Percentiles rank a stretch among this genome's conserved stretches.
These are phyloP conservation scores for Drosophila koepferae DNA, from an alignment of 2,888 invertebrate genomes.

Conservation along the genomic window DNA sequence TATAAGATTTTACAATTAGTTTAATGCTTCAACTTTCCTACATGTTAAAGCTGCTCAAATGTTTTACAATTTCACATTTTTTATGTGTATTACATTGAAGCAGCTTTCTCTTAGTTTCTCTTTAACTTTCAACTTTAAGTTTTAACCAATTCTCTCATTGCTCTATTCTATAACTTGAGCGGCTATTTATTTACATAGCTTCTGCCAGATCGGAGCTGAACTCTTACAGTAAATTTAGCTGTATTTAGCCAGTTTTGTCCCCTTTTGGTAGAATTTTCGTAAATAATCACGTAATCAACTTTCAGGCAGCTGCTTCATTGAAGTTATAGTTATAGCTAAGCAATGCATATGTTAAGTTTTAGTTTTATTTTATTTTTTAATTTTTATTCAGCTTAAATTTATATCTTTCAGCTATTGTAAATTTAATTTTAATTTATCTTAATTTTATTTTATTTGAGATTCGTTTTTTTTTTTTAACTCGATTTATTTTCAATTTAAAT, in stretches of 20 bases:
- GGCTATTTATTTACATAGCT: too few relatives aligned
- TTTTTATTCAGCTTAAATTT: not conserved
- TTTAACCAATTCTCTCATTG: not conserved
- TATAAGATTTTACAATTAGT: not conserved
- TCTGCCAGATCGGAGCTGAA: too few relatives aligned
- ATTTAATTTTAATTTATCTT: too few relatives aligned
- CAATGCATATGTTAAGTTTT: too few relatives aligned
- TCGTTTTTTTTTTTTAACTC: too few relatives aligned
- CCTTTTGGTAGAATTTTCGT: too few relatives aligned
- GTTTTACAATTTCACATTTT: conserved; percentile 4
- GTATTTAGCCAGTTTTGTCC: too few relatives aligned
- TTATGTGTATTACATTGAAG: not conserved
- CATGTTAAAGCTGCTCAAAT: conserved; percentile 8
- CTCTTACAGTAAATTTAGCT: too few relatives aligned
- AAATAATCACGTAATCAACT: not conserved
- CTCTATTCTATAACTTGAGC: not conserved
- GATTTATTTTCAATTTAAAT: too few relatives aligned
- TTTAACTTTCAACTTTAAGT: not conserved
- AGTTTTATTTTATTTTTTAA: too few relatives aligned
- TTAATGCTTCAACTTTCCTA: not conserved
- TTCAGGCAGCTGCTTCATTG: not conserved
- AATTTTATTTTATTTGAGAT: too few relatives aligned
- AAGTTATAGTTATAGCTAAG: not conserved
- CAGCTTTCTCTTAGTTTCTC: not conserved
- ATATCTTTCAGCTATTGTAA: too few relatives aligned